phyloP scores from a whole-genome alignment of 2,888 invertebrate genomes.

The Micropterix aruncella region DNA sequence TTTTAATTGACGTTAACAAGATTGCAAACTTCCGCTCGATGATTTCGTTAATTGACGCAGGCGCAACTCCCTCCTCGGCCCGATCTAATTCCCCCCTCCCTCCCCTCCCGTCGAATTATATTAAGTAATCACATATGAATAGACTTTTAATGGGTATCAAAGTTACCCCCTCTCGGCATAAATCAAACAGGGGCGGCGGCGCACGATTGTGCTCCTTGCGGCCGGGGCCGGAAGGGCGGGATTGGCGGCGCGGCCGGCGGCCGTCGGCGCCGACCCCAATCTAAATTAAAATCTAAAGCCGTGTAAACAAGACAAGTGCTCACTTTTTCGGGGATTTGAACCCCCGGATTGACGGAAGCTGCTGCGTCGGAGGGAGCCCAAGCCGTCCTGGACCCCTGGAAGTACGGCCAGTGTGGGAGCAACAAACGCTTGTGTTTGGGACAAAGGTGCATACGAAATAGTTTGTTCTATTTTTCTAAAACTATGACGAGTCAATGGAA shows the following conservation, averaged over 20 bases:
- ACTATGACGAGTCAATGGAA: no score
- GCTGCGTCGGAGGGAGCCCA: no score
- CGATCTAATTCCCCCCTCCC: not conserved
- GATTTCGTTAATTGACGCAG: not conserved
- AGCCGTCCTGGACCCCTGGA: no score
- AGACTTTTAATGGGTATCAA: slow-evolving; percentile 38
- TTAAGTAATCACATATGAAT: slow-evolving; percentile 44
- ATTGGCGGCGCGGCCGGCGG: not conserved
- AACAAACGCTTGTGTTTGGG: no score
- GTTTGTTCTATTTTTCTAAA: no score
- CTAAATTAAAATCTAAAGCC: slow-evolving; percentile 47
- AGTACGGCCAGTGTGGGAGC: no score
- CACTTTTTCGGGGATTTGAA: slow-evolving; percentile 44
- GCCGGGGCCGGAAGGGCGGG: not conserved
- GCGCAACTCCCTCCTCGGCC: no score
- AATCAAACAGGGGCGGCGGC: no score
- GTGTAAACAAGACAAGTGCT: slow-evolving; percentile 47
- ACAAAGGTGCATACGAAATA: no score
- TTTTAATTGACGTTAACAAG: not conserved
- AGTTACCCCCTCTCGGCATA: slow-evolving; percentile 5
- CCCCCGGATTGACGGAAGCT: slow-evolving; percentile 22
- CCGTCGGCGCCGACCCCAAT: slow-evolving; percentile 33
- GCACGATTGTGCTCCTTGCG: slow-evolving; percentile 17
- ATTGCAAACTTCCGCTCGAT: not conserved
- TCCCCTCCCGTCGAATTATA: slow-evolving; percentile 41